phyloP scores from a whole-genome alignment of 2,888 invertebrate genomes.

The Rhagium mordax region DNA sequence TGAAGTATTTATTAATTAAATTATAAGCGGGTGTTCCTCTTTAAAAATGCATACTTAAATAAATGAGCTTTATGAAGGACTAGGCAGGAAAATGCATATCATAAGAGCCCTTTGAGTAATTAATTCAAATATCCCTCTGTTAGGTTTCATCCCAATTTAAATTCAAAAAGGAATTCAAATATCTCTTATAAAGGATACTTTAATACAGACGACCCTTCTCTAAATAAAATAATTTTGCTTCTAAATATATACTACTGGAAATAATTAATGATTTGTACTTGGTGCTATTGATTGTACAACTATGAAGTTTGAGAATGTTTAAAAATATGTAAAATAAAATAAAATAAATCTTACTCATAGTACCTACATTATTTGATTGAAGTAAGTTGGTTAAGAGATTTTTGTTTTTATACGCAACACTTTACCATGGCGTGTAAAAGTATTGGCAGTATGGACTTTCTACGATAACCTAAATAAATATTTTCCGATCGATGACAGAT shows the following conservation, averaged over 20 bases:
- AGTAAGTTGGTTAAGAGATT: too few relatives aligned
- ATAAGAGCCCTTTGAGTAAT: slow-evolving; percentile 53
- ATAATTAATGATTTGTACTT: slow-evolving; percentile 43
- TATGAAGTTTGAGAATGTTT: background rate
- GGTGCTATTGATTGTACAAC: background rate
- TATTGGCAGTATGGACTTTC: too few relatives aligned
- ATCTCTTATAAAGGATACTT: slow-evolving; percentile 44
- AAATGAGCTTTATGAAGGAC: slow-evolving; percentile 46
- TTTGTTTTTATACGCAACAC: too few relatives aligned
- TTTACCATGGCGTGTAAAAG: too few relatives aligned
- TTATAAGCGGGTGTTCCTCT: slow-evolving; percentile 40
- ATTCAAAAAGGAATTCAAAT: slow-evolving; percentile 48
- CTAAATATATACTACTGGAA: slow-evolving; percentile 35
- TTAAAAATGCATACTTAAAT: slow-evolving; percentile 45
- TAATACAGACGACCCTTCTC: slow-evolving; percentile 40
- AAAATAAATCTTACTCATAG: too few relatives aligned
- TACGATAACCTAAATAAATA: too few relatives aligned
- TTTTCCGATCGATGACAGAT: too few relatives aligned
- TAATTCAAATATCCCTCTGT: slow-evolving; percentile 51
- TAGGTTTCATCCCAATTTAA: slow-evolving; percentile 41
- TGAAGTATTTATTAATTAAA: slow-evolving; percentile 44
- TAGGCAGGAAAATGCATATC: slow-evolving; percentile 45
- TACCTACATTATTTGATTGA: too few relatives aligned
- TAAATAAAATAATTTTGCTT: slow-evolving; percentile 39
- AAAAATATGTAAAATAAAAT: background rate